Percentiles rank a stretch among this genome's conserved stretches.
phyloP scores from a whole-genome alignment of 2,888 invertebrate genomes.

The Ectemnius cavifrons region DNA sequence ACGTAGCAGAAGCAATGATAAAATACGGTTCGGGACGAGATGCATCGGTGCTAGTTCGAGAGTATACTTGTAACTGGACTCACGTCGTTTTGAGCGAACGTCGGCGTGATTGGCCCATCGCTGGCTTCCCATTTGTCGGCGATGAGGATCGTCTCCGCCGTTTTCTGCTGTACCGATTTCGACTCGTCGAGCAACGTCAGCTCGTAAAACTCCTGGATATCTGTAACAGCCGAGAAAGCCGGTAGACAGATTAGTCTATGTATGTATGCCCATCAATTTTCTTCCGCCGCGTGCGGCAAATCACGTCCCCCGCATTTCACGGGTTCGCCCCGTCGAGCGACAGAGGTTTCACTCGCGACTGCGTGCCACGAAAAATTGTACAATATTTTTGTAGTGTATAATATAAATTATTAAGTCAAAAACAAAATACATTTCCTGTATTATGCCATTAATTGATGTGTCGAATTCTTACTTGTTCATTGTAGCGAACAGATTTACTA shows the following conservation, averaged over 20 bases:
- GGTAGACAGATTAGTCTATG: slow-evolving; percentile 44
- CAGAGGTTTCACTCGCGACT: no score
- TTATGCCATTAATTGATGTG: no score
- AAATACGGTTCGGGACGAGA: slow-evolving; percentile 17
- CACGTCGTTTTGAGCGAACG: slow-evolving; percentile 82
- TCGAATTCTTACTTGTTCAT: no score
- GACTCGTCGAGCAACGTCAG: slow-evolving; percentile 96
- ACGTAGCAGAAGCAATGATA: slow-evolving; percentile 15
- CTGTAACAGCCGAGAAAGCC: slow-evolving; percentile 80
- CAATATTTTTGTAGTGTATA: no score
- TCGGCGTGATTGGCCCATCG: slow-evolving; percentile 82
- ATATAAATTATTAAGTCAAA: no score
- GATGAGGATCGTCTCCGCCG: slow-evolving; percentile 95
- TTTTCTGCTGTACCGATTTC: slow-evolving; percentile 97
- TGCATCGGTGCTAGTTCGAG: slow-evolving; percentile 29
- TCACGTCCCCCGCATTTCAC: no score
- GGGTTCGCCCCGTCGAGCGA: no score
- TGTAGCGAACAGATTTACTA: no score
- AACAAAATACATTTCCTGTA: no score
- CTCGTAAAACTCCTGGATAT: slow-evolving; percentile 99
- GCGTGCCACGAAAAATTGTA: no score
- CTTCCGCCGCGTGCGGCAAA: no score
- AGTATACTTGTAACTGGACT: slow-evolving; percentile 71
- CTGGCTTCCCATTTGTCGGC: slow-evolving; percentile 95
- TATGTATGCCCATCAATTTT: not conserved